Base-by-base conservation (phyloP, 1,140 invertebrate genomes). In the Lepidurus packardi region DNA sequence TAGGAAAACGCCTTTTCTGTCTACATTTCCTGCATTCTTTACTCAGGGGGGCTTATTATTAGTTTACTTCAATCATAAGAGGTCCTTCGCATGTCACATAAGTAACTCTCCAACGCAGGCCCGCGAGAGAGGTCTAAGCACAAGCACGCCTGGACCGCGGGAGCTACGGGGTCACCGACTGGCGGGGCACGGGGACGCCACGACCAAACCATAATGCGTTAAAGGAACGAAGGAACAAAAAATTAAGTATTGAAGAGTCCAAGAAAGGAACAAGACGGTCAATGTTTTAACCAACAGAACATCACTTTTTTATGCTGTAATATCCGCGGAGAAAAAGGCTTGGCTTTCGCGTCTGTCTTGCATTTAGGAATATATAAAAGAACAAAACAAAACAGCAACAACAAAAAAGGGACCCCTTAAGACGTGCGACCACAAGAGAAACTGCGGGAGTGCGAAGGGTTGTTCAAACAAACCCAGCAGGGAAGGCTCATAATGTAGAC, bases 61-160 rank as follows among this genome's bases (percentile, higher is more conserved):
- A 65, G 53, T 65, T 65, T 65, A 65, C 53, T 65, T 65, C 53
- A 65, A 65, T 65, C 53, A 65, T 65, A 65, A 65, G 53, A 65
- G 53, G 53, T 65, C 53, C 53, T 65, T 65, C 13, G 53, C 53
- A 65, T 65, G 53, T 65, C 53, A 65, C 53, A 65, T 65, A 65
- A 65, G 16, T 65, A 65, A 65, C 34, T 34, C 34, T 34, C 34
- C 34, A 65, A 65, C 16, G 53, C 53, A 65, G 53, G 21, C 53
- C 21, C 53, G 53, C 3, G 34, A 34, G 34, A 4, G 34, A 34
- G 34, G 34, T 34, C 34, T 34, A 34, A 34, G 25, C 34, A 34
- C 34, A 34, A 34, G 34, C 34, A 34, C 34, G 34, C 34, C 34
- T 34, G 34, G 34, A 34, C 34, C 34, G 34, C 34, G 45, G 45